phyloP scores from a whole-genome alignment of 2,797 vertebrate species.

The Karalla daura region DNA sequence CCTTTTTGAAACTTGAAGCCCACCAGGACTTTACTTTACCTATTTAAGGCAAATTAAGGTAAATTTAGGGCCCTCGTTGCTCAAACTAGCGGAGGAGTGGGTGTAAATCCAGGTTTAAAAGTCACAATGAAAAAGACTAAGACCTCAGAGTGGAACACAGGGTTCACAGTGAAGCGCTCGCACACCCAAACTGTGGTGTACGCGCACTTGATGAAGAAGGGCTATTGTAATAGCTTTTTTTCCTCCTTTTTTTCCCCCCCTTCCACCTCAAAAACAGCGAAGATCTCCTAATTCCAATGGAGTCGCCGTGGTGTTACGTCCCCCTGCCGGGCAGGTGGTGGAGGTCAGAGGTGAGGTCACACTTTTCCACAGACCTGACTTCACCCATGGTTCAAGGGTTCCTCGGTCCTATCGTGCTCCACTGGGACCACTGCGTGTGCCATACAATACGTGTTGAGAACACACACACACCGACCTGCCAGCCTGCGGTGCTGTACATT shows the following conservation, averaged over 20 bases:
- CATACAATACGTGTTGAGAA: slow-evolving; percentile 63
- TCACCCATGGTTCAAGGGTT: no score
- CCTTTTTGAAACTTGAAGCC: not conserved
- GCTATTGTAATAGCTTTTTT: no score
- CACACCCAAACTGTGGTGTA: no score
- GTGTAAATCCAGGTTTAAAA: no score
- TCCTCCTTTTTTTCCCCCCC: not conserved
- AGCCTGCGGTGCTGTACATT: slow-evolving; percentile 73
- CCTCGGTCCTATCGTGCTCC: slow-evolving; percentile 40
- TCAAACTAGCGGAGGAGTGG: no score
- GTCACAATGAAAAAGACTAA: no score
- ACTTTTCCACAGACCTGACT: no score
- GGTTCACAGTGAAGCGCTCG: no score
- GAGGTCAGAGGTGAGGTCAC: slow-evolving; percentile 24
- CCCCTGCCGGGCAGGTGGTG: slow-evolving; percentile 29
- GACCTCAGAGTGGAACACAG: no score
- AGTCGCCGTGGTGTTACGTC: slow-evolving; percentile 4
- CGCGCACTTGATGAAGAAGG: no score
- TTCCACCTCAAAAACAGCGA: not conserved
- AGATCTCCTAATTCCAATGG: not conserved
- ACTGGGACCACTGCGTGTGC: slow-evolving; percentile 62
- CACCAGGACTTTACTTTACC: not conserved
- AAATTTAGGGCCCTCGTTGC: no score
- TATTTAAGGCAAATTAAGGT: not conserved
- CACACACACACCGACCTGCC: slow-evolving; percentile 69